phyloP scores from a whole-genome alignment of 2,888 invertebrate genomes.

The Lasioglossum calceatum region DNA sequence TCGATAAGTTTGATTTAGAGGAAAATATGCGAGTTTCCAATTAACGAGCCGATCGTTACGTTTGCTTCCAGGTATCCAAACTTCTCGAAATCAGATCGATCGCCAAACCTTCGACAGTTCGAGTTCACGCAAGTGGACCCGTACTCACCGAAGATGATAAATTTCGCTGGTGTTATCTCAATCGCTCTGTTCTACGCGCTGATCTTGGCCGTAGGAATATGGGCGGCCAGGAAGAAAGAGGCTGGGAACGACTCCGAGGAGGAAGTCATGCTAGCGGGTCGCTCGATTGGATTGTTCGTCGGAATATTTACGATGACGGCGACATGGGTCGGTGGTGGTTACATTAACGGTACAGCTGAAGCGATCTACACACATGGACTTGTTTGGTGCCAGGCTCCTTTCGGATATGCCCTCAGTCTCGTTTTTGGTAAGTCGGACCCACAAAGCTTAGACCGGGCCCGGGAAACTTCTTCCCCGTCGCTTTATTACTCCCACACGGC shows the following conservation, averaged over 20 bases:
- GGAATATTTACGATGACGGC: conserved; percentile 99
- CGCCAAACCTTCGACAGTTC: conserved; percentile 81
- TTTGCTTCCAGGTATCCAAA: conserved; percentile 78
- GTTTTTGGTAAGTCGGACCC: conserved; percentile 90
- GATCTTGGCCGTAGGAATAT: conserved; percentile 97
- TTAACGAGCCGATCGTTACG: neutral
- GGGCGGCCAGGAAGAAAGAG: conserved; percentile 98
- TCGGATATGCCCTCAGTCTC: conserved; percentile 98
- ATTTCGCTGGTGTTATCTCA: conserved; percentile 96
- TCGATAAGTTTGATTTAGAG: no score
- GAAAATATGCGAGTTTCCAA: neutral
- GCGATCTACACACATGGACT: conserved; percentile 96
- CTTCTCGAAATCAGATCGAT: conserved; percentile 79
- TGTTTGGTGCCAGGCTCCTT: conserved; percentile 99
- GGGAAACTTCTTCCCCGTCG: no score
- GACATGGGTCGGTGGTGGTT: conserved; percentile 99
- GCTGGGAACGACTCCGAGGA: conserved; percentile 96
- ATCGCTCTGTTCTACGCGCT: conserved; percentile 98
- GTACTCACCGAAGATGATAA: conserved; percentile 90
- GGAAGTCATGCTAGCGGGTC: conserved; percentile 99
- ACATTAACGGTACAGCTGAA: conserved; percentile 99
- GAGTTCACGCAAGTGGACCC: conserved; percentile 81
- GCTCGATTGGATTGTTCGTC: conserved; percentile 98
- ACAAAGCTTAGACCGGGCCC: no score
- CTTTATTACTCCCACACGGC: no score